Evolutionary conservation across 2,113 vertebrate genomes (phyloP), one percentile per base, ranked within the genome.

Genomic region (Synchiropus splendidus): DNA sequence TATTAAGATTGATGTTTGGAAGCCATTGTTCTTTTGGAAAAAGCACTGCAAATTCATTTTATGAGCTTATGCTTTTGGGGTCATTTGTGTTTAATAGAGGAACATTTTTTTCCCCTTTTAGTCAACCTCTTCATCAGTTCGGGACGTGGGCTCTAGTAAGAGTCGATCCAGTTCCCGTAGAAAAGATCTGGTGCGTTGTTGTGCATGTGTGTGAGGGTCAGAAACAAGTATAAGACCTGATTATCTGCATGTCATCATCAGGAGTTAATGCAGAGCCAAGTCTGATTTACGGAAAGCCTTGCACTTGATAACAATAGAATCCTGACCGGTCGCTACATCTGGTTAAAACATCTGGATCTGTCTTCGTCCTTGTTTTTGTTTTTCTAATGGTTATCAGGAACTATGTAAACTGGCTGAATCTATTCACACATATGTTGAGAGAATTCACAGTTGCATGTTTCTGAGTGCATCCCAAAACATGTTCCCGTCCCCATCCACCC

Each of bases 121-220:
- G 92, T 89, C 62, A 31, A 78, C 81, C n/a, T 78, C 77, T 4
- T 80, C 85, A 14, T 81, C 72, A 10, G 42, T 83, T 36, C 73
- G 70, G 16, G 87, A 87, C 76, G 10, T 78, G 64, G 74, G 75
- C 42, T 86, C 83, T 51, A 75, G 62, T 41, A 82, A 76, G 61
- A 87, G 75, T 83, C 81, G 77, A 64, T 64, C 80, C 66, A 83
- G 71, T 58, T 83, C 82, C 45, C 85, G 66, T 75, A 89, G 80
- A 72, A 91, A 83, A 83, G 87, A 87, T 56, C 15, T 62, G 16
- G 33, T 85, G 89, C 89, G 92, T 79, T 72, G 89, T 90, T 77
- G 10, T 64, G 12, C 53, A 38, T 42, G 48, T 54, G 50, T 69
- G 30, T 54, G 39, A 48, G 35, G 54, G 63, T 61, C 43, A 35